A percentile compares a stretch with the other conserved stretches of the same genome.
Conservation (phyloP, 1,140 invertebrate genomes). For the Aphaenogaster rudis region DNA sequence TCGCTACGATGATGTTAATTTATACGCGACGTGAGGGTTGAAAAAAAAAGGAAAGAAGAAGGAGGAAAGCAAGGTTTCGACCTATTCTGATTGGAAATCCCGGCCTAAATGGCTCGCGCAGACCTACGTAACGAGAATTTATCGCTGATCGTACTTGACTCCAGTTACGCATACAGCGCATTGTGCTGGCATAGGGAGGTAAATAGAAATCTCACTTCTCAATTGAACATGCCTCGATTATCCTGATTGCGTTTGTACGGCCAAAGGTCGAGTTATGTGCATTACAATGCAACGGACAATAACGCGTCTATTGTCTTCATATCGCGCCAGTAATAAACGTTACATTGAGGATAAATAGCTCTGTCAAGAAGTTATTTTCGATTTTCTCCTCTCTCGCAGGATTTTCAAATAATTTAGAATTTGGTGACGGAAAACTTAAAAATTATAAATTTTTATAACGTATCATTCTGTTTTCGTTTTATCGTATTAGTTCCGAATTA, state of each 20-base stretch:
- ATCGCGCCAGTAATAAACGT: neutral
- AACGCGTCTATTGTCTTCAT: constrained; percentile 32
- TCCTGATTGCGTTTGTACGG: constrained; percentile 32
- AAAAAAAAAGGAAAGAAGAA: neutral
- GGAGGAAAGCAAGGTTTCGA: constrained; percentile 26
- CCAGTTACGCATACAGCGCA: constrained; percentile 61
- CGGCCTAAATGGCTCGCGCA: neutral
- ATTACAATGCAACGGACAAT: constrained; percentile 30
- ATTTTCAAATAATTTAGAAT: neutral
- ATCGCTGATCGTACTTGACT: constrained; percentile 70
- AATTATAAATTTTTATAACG: neutral
- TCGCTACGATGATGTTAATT: neutral
- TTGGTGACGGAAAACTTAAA: too few species aligned
- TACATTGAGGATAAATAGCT: neutral
- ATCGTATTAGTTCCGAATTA: neutral
- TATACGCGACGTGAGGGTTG: neutral
- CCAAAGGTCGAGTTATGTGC: constrained; percentile 58
- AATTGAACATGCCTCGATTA: constrained; percentile 68
- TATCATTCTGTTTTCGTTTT: neutral
- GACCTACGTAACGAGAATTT: constrained; percentile 71
- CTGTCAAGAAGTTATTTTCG: neutral
- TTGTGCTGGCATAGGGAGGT: constrained; percentile 53
- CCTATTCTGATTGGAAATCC: constrained; percentile 53
- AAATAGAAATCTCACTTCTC: constrained; percentile 66
- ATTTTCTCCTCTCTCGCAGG: neutral